Conservation (phyloP, 2,888 invertebrate species). For the Epinotia brunnichana region DNA sequence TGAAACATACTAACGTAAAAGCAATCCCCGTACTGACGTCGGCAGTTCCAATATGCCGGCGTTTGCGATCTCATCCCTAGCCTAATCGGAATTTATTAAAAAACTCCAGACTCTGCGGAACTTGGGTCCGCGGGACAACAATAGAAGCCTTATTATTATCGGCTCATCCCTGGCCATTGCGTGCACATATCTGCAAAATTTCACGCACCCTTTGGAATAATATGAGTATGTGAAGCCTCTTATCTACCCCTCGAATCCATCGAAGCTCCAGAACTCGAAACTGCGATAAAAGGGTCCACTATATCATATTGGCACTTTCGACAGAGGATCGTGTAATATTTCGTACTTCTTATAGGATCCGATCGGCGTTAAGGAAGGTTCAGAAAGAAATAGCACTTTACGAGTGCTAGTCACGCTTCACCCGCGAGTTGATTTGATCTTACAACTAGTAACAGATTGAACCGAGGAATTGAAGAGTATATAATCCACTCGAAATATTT, state of each 20-base stretch:
- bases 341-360: conserved; percentile 70
- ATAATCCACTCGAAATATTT: background rate
- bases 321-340: conserved; percentile 70
- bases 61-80: conserved; percentile 41
- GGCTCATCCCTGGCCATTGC: conserved; percentile 67
- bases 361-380: conserved; percentile 39
- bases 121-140: conserved; percentile 45
- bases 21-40: conserved; percentile 38
- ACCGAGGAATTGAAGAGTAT: conserved; percentile 14
- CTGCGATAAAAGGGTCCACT: conserved; percentile 74
- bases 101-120: conserved; percentile 53
- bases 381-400: conserved; percentile 43
- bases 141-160: conserved; percentile 63
- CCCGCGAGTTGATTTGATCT: conserved; percentile 41
- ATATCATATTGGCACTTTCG: conserved; percentile 81
- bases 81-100: conserved; percentile 59
- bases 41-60: conserved; percentile 36
- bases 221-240: conserved; percentile 65
- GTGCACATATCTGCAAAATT: conserved; percentile 76
- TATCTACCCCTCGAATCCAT: conserved; percentile 76
- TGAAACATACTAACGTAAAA: conserved; percentile 32
- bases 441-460: conserved; percentile 41
- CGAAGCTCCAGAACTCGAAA: conserved; percentile 50
- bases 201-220: conserved; percentile 80
- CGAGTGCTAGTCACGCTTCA: conserved; percentile 44